Evolutionary conservation across 2,888 invertebrate genomes (phyloP).

Genomic region (Athalia circularis): DNA sequence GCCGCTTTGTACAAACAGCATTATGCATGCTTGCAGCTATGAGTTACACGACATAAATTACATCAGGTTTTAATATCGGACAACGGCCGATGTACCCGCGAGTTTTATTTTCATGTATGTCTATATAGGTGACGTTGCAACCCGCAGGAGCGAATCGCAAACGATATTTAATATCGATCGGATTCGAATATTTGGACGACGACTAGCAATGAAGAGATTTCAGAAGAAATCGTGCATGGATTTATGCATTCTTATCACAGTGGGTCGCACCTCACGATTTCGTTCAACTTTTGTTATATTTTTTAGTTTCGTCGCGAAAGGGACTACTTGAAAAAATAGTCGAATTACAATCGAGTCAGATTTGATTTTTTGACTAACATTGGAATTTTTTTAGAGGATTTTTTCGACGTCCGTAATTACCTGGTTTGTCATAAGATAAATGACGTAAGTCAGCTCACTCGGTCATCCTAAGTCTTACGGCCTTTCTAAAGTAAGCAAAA

Average conservation of each 20-base stretch:
- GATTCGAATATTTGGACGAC: no score
- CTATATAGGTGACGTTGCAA: no score
- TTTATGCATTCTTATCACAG: no score
- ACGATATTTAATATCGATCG: no score
- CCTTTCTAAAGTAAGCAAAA: constrained; percentile 33
- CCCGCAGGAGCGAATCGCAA: no score
- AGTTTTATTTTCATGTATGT: background rate
- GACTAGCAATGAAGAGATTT: no score
- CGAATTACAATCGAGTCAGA: background rate
- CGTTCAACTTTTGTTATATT: no score
- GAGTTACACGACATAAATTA: constrained; percentile 69
- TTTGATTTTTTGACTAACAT: background rate
- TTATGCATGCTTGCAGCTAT: constrained; percentile 71
- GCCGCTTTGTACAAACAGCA: constrained; percentile 71
- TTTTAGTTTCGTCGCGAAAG: no score
- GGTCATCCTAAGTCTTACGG: constrained; percentile 16
- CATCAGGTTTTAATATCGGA: constrained; percentile 71
- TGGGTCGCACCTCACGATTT: no score
- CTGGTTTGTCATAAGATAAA: background rate
- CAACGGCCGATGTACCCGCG: constrained; percentile 38
- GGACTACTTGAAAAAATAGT: no score
- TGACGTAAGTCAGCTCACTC: background rate
- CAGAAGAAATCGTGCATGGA: no score
- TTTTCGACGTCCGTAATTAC: background rate
- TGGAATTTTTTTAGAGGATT: background rate